A percentile compares a stretch with the other conserved stretches of the same genome.
Evolutionary conservation across 2,888 invertebrate species (phyloP).

Genomic region (Isoperla grammatica): DNA sequence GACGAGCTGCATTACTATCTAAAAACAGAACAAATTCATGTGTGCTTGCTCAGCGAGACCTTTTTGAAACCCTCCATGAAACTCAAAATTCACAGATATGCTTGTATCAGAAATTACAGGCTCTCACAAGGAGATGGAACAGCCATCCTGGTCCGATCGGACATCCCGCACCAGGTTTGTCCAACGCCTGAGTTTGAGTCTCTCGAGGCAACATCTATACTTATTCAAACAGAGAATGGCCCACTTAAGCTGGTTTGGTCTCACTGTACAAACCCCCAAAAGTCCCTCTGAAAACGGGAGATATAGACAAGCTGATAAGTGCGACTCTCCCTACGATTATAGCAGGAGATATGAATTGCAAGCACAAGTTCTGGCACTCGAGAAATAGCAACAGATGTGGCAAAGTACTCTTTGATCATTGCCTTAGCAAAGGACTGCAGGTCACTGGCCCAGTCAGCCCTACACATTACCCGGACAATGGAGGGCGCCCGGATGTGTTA

Average conservation of each 20-base stretch:
- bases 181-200: neutral
- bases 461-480: no score
- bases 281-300: neutral
- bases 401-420: no score
- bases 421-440: no score
- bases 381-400: no score
- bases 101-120: neutral
- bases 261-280: constrained; percentile 1
- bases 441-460: no score
- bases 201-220: neutral
- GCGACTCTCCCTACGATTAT: neutral
- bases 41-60: neutral
- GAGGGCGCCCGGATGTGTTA: no score
- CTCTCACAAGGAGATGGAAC: neutral
- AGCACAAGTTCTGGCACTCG: no score
- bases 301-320: neutral
- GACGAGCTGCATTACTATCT: no score
- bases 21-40: no score
- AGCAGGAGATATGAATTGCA: constrained; percentile 8
- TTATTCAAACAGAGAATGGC: neutral
- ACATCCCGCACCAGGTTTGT: no score
- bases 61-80: neutral
- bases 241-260: neutral
- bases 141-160: no score
- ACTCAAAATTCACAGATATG: neutral